These are phyloP conservation scores for Cisticola juncidis DNA, from an alignment of 2,113 vertebrate species.

Conservation along the genomic window DNA sequence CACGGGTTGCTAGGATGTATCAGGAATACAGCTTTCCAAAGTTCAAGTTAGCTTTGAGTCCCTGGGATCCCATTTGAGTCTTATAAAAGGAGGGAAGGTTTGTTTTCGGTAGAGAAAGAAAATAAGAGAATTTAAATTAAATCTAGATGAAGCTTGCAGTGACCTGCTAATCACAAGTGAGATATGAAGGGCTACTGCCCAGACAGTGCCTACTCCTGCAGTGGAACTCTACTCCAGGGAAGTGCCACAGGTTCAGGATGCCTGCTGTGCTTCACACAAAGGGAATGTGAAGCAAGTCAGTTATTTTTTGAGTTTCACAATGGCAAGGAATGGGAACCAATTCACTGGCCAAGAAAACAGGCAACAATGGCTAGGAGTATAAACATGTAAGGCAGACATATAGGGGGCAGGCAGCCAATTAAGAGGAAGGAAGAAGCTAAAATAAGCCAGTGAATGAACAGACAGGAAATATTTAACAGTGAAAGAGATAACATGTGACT, in stretches of 20 bases:
- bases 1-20: neutral
- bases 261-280: neutral
- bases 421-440: slow-evolving; percentile 65
- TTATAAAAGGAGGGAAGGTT: neutral
- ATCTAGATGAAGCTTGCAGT: neutral
- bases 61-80: neutral
- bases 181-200: neutral
- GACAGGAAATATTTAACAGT: slow-evolving; percentile 62
- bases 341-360: slow-evolving; percentile 19
- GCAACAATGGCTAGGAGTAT: slow-evolving; percentile 36
- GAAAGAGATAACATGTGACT: slow-evolving; percentile 54
- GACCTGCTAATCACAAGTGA: neutral
- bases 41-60: neutral
- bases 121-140: neutral
- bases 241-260: neutral
- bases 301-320: slow-evolving; percentile 49
- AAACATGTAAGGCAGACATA: neutral
- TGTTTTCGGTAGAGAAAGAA: neutral
- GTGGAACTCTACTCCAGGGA: neutral
- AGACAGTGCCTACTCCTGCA: neutral
- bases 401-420: slow-evolving; percentile 35
- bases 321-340: slow-evolving; percentile 31
- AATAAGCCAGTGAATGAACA: slow-evolving; percentile 55
- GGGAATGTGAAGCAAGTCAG: neutral
- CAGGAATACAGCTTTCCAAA: neutral